Evolutionary conservation across 2,113 vertebrate species (phyloP).

Genomic region (Sitta europaea): DNA sequence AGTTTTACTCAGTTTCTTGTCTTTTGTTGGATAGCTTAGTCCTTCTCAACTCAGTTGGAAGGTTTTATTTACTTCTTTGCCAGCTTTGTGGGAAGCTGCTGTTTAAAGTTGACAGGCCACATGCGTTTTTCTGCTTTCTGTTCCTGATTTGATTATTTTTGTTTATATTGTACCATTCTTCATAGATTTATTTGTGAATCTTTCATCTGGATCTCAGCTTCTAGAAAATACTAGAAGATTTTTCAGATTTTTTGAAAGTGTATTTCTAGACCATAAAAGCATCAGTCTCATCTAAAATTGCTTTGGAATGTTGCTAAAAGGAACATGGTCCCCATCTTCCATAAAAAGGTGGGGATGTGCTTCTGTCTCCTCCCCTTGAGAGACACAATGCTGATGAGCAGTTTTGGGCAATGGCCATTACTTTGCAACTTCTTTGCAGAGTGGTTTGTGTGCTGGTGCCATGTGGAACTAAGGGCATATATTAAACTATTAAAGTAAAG

Average conservation of each 20-base stretch:
- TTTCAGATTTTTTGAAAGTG: background rate
- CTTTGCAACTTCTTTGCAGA: background rate
- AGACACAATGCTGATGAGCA: background rate
- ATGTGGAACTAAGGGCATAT: background rate
- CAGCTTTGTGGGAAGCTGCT: background rate
- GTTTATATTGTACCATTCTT: background rate
- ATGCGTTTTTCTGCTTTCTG: background rate
- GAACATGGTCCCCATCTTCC: accelerated
- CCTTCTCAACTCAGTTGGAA: background rate
- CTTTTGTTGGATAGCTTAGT: background rate
- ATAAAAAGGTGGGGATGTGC: background rate
- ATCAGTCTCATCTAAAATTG: background rate
- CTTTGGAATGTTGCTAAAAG: background rate
- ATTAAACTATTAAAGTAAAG: background rate
- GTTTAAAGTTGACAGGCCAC: background rate
- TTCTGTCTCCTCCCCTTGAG: background rate
- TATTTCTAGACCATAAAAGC: background rate
- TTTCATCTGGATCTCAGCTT: background rate
- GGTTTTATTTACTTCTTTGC: background rate
- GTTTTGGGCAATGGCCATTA: background rate
- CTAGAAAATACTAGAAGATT: background rate
- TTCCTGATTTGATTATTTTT: background rate
- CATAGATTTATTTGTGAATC: background rate
- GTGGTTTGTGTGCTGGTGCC: background rate
- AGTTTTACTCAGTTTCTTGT: background rate